These are phyloP conservation scores for Sebastes reedi DNA, from an alignment of 2,797 vertebrate species.

Conservation along the genomic window DNA sequence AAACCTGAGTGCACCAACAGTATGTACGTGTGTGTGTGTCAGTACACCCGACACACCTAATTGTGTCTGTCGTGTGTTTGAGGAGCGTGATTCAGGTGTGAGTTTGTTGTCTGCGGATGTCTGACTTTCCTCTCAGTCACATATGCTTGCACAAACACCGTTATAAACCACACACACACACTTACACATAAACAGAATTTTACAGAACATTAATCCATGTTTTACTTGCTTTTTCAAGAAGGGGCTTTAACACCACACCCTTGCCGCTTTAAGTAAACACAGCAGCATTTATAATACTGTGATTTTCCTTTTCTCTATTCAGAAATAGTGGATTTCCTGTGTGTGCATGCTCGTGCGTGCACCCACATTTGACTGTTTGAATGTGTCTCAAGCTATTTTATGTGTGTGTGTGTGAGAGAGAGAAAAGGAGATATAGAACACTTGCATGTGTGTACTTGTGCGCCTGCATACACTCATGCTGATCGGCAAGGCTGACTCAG, in stretches of 20 bases:
- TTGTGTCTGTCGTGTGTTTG: conserved; percentile 65
- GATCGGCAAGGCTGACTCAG: conserved; percentile 82
- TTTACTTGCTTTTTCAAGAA: not conserved
- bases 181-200: not conserved
- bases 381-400: conserved; percentile 6
- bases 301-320: not conserved
- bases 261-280: not conserved
- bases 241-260: not conserved
- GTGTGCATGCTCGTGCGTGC: not conserved
- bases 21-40: not conserved
- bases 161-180: not conserved
- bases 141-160: conserved; percentile 13
- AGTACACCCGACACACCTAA: conserved; percentile 52
- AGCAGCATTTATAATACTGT: not conserved
- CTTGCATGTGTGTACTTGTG: conserved; percentile 61
- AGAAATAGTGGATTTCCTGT: conserved; percentile 19
- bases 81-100: conserved; percentile 84
- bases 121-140: conserved; percentile 47
- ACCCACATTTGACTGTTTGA: not conserved
- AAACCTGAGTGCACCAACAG: conserved; percentile 25
- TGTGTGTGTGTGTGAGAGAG: not conserved
- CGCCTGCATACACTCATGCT: conserved; percentile 47
- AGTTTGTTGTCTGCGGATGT: conserved; percentile 77
- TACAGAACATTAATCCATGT: not conserved
- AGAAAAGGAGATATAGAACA: conserved; percentile 7